A percentile compares a stretch with the other conserved stretches of the same genome.
These are phyloP conservation scores for Pseudochirops corinnae DNA, from an alignment of 2,797 vertebrate species.

Conservation along the genomic window DNA sequence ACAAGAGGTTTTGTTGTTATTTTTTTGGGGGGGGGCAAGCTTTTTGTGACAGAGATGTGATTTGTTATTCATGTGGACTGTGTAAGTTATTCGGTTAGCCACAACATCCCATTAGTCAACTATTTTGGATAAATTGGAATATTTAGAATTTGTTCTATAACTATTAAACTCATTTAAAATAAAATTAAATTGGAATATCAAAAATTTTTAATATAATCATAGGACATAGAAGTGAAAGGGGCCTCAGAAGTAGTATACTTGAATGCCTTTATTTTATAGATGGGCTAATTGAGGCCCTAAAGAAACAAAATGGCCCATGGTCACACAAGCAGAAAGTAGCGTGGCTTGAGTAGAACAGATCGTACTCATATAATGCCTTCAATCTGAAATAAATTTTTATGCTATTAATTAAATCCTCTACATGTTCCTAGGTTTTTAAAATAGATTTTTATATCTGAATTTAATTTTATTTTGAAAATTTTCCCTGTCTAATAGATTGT, in stretches of 20 bases:
- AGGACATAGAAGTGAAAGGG: neutral
- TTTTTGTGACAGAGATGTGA: neutral
- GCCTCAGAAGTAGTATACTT: neutral
- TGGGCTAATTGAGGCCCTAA: neutral
- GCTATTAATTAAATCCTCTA: neutral
- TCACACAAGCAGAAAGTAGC: neutral
- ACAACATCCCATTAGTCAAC: neutral
- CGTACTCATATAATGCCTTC: neutral
- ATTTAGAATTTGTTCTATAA: neutral
- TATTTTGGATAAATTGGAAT: neutral
- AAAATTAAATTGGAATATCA: neutral
- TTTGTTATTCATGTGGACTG: neutral
- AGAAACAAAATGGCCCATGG: neutral
- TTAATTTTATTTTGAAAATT: neutral
- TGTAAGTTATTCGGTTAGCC: neutral
- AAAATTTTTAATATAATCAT: neutral
- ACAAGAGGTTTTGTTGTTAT: neutral
- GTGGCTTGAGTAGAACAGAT: neutral
- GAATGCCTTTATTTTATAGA: neutral
- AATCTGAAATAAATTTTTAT: neutral
- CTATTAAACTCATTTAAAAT: neutral
- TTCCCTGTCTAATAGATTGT: neutral
- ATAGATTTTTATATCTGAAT: neutral
- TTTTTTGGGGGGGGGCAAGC: neutral
- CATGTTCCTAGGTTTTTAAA: neutral